Percentiles rank a stretch among this genome's conserved stretches.
These are phyloP conservation scores for Alfaro cultratus DNA, from an alignment of 2,797 vertebrate species.

Conservation along the genomic window DNA sequence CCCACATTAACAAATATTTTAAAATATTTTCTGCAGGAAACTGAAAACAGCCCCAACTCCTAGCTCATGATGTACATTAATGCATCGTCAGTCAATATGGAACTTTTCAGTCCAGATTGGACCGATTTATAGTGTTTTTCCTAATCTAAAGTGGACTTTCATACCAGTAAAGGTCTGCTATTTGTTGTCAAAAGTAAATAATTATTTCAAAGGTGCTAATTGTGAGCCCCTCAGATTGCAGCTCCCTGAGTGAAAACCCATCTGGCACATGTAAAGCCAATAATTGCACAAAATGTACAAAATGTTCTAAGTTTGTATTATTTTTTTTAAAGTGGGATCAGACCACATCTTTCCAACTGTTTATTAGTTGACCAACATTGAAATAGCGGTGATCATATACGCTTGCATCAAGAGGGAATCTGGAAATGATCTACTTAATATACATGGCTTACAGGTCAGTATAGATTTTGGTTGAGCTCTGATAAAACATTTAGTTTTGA, in stretches of 20 bases:
- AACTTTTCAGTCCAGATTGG: background rate
- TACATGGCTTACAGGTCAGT: background rate
- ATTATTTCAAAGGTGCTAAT: background rate
- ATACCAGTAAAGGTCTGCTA: background rate
- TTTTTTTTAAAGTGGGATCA: background rate
- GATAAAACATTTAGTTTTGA: background rate
- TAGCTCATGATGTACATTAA: background rate
- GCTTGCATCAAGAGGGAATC: background rate
- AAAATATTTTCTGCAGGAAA: background rate
- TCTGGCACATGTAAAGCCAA: background rate
- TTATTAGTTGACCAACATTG: background rate
- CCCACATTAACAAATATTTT: background rate
- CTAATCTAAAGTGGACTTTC: background rate
- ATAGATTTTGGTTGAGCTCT: background rate
- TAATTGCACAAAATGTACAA: background rate
- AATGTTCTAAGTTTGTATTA: background rate
- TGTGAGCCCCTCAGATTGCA: background rate
- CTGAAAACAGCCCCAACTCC: background rate
- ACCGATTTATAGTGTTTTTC: background rate
- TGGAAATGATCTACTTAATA: background rate
- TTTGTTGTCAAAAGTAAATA: background rate
- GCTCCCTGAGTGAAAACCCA: background rate
- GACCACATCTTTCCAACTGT: background rate
- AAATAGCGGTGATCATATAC: background rate
- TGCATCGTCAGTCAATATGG: background rate